A percentile compares a stretch with the other conserved stretches of the same genome.
phyloP scores from a whole-genome alignment of 2,888 invertebrate genomes.

The Melanostoma mellinum region DNA sequence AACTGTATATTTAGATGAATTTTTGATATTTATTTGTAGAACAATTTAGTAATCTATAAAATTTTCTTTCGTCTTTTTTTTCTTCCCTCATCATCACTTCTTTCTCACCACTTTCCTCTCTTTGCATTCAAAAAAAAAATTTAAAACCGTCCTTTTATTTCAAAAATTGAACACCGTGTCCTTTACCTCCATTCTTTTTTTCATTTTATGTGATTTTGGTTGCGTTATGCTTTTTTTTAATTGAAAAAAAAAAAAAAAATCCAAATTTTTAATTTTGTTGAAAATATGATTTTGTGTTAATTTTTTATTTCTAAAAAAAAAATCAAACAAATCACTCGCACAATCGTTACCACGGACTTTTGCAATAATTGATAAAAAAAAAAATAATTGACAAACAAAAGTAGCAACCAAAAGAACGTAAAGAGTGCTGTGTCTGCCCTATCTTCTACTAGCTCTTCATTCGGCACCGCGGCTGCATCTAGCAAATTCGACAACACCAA shows the following conservation, averaged over 20 bases:
- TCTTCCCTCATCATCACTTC: slow-evolving; percentile 64
- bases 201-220: slow-evolving; percentile 70
- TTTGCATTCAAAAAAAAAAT: slow-evolving; percentile 54
- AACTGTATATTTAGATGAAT: slow-evolving; percentile 43
- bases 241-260: slow-evolving; percentile 36
- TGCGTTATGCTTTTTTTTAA: slow-evolving; percentile 64
- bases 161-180: neutral
- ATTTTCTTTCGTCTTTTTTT: slow-evolving; percentile 71
- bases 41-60: slow-evolving; percentile 70
- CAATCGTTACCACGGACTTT: slow-evolving; percentile 69
- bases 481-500: slow-evolving; percentile 88
- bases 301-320: slow-evolving; percentile 51
- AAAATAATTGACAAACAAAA: slow-evolving; percentile 74
- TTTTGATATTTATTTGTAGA: slow-evolving; percentile 69
- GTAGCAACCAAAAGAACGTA: slow-evolving; percentile 93
- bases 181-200: slow-evolving; percentile 36
- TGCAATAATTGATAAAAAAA: slow-evolving; percentile 65
- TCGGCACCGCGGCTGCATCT: slow-evolving; percentile 91
- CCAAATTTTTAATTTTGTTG: slow-evolving; percentile 34
- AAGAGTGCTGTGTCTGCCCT: slow-evolving; percentile 94
- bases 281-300: slow-evolving; percentile 45
- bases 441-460: slow-evolving; percentile 93
- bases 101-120: slow-evolving; percentile 47
- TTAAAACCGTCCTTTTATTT: neutral
- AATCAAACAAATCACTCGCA: slow-evolving; percentile 63